Evolutionary conservation across 2,797 vertebrate genomes (phyloP).

Genomic region (Gambusia yucatana): DNA sequence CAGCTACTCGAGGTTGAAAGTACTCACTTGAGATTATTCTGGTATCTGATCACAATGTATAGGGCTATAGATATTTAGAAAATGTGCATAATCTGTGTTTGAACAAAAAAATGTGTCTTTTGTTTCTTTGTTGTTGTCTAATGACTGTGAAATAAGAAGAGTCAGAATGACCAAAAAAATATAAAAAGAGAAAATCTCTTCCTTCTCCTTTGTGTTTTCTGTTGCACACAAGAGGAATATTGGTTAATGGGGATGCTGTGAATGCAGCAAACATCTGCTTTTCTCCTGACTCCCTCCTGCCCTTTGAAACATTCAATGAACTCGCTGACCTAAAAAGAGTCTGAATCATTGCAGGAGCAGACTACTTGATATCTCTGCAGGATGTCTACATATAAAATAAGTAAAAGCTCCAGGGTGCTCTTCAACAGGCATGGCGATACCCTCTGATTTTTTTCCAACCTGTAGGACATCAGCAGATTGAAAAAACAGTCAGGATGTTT

Average conservation of each 20-base stretch:
- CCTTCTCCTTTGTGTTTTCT: background rate
- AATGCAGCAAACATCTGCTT: constrained; percentile 23
- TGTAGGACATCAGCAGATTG: background rate
- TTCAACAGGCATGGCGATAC: background rate
- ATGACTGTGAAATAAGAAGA: background rate
- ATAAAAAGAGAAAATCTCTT: background rate
- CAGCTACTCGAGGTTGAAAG: background rate
- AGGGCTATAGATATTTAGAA: background rate
- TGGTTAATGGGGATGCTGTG: constrained; percentile 35
- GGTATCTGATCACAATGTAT: background rate
- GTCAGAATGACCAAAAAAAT: background rate
- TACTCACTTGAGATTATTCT: background rate
- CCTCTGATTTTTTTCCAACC: background rate
- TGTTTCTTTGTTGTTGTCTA: no score
- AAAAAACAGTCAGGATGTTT: background rate
- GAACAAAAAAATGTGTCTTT: background rate
- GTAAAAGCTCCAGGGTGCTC: background rate
- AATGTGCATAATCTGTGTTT: background rate
- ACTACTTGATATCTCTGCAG: constrained; percentile 7
- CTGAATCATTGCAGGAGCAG: background rate
- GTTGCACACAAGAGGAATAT: constrained; percentile 29
- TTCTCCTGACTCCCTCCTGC: constrained; percentile 16
- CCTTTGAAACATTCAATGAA: constrained; percentile 13
- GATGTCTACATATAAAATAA: constrained; percentile 1
- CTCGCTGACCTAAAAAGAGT: background rate